Conservation (phyloP, 2,888 invertebrate species). For the Phymatocera aterrima region DNA sequence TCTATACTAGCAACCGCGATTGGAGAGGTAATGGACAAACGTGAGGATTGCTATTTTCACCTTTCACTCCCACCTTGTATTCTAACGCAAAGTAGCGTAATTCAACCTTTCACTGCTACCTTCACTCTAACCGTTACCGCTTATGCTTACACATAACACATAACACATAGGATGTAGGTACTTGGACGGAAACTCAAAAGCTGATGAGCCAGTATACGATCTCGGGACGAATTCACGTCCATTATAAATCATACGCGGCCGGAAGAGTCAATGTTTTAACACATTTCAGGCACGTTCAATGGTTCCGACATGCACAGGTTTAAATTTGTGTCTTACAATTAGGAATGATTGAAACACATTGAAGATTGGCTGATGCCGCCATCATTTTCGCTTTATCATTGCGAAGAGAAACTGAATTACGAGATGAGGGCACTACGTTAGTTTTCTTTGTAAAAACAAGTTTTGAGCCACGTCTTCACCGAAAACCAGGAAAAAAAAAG, state of each 20-base stretch:
- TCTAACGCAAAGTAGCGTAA: constrained; percentile 5
- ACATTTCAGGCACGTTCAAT: background rate
- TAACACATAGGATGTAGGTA: background rate
- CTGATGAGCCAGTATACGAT: background rate
- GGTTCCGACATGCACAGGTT: background rate
- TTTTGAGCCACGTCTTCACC: too few relatives aligned
- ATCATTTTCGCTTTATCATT: too few relatives aligned
- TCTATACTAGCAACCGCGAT: background rate
- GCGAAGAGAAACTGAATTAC: too few relatives aligned
- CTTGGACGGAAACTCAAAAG: background rate
- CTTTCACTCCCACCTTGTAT: constrained; percentile 34
- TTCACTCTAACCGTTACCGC: constrained; percentile 5
- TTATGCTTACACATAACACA: too few relatives aligned
- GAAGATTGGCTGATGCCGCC: too few relatives aligned
- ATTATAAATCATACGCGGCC: background rate
- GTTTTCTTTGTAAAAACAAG: too few relatives aligned
- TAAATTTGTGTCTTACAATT: too few relatives aligned
- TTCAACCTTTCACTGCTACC: constrained; percentile 34
- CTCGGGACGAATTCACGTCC: constrained; percentile 3
- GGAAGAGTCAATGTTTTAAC: background rate
- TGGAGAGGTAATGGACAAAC: background rate
- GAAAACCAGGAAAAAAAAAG: too few relatives aligned
- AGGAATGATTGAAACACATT: too few relatives aligned
- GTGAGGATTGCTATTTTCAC: constrained; percentile 16
- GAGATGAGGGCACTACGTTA: too few relatives aligned